Evolutionary conservation across 2,888 invertebrate species (phyloP).

Genomic region (Eucera pruinosa): DNA sequence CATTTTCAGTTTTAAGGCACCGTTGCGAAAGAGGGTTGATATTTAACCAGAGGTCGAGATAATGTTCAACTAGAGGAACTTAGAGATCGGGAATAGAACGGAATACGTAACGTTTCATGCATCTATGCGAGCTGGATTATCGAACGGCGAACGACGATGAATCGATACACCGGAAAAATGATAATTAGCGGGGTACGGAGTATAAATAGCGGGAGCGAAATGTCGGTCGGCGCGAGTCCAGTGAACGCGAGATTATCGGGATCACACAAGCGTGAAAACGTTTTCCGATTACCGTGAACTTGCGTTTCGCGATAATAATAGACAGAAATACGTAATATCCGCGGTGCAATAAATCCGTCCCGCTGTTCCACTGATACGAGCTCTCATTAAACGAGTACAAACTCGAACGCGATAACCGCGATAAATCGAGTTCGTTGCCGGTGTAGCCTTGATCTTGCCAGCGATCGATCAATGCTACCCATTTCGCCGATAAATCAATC

Average conservation of each 20-base stretch:
- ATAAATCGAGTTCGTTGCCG: conserved; percentile 6
- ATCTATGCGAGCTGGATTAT: not conserved
- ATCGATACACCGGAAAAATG: conserved; percentile 5
- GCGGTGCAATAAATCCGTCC: conserved; percentile 11
- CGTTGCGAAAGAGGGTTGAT: too few relatives aligned
- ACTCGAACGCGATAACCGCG: conserved; percentile 2
- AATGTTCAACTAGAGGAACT: too few relatives aligned
- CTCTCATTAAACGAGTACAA: conserved; percentile 9
- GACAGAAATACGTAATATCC: not conserved
- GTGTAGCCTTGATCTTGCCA: not conserved
- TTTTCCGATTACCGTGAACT: not conserved
- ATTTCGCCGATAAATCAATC: not conserved
- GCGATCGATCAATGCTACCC: not conserved
- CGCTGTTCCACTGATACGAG: conserved; percentile 10
- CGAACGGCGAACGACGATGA: not conserved
- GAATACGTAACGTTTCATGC: too few relatives aligned
- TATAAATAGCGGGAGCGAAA: conserved; percentile 5
- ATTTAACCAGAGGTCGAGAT: too few relatives aligned
- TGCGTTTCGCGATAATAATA: not conserved
- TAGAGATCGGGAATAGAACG: too few relatives aligned
- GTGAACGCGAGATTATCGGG: conserved; percentile 9
- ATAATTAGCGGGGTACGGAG: conserved; percentile 1
- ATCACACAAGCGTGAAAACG: conserved; percentile 30
- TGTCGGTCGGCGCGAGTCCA: conserved; percentile 10
- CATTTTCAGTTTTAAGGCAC: too few relatives aligned